Percentiles rank a stretch among this genome's conserved stretches.
These are phyloP conservation scores for Carcina quercana DNA, from an alignment of 2,888 invertebrate species.

Conservation along the genomic window DNA sequence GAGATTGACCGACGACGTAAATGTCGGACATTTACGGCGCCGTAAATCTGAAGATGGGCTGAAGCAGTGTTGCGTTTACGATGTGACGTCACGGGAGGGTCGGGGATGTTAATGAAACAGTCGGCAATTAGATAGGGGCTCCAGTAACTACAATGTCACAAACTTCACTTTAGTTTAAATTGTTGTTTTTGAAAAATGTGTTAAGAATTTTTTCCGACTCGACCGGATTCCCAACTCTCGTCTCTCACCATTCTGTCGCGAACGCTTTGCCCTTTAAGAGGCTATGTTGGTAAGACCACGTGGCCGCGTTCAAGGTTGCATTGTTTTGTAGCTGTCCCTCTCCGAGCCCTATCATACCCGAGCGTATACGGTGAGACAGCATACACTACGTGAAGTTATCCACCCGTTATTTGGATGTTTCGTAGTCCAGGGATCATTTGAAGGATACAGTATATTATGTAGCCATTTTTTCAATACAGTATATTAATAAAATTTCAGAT, in stretches of 20 bases:
- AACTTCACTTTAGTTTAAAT: too few relatives aligned
- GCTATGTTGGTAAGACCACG: neutral
- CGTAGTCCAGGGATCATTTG: too few relatives aligned
- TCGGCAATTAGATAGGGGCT: neutral
- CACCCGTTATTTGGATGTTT: too few relatives aligned
- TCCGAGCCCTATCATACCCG: too few relatives aligned
- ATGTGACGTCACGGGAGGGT: neutral
- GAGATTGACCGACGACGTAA: constrained; percentile 18
- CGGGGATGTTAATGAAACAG: neutral
- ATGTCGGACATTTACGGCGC: constrained; percentile 17
- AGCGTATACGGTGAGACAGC: too few relatives aligned
- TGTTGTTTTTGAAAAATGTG: neutral
- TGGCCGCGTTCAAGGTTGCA: too few relatives aligned
- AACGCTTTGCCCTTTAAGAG: neutral
- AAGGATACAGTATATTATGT: too few relatives aligned
- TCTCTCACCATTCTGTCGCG: neutral
- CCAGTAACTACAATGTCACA: too few relatives aligned
- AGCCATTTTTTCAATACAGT: too few relatives aligned
- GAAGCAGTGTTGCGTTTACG: neutral
- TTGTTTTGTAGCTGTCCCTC: too few relatives aligned
- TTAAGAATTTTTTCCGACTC: neutral
- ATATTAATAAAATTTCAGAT: too few relatives aligned
- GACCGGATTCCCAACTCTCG: neutral
- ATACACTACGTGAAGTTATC: too few relatives aligned
- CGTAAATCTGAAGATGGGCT: constrained; percentile 14